Evolutionary conservation across 2,888 invertebrate species (phyloP).

Genomic region (Cotesia congregata): DNA sequence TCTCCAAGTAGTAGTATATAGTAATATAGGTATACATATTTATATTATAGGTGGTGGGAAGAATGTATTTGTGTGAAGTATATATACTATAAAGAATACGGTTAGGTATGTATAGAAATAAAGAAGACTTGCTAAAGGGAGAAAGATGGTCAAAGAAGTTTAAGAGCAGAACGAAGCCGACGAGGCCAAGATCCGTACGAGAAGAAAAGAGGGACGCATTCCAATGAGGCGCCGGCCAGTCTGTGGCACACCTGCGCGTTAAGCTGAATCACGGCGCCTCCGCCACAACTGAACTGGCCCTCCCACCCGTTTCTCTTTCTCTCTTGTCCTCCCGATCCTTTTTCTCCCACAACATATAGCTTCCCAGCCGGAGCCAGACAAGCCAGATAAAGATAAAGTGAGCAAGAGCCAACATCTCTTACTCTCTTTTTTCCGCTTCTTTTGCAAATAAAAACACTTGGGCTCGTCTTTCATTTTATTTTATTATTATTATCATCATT

Average conservation of each 20-base stretch:
- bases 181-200: conserved; percentile 34
- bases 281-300: conserved; percentile 62
- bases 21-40: background rate
- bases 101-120: background rate
- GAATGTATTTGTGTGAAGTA: background rate
- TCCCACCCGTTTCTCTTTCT: conserved; percentile 43
- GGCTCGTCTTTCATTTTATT: conserved; percentile 16
- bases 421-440: conserved; percentile 18
- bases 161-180: conserved; percentile 52
- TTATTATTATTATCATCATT: background rate
- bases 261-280: conserved; percentile 67
- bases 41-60: background rate
- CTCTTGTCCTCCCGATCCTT: conserved; percentile 42
- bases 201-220: conserved; percentile 57
- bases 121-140: background rate
- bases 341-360: conserved; percentile 38
- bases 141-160: conserved; percentile 52
- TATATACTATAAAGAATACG: conserved; percentile 15
- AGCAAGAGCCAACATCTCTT: background rate
- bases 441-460: background rate
- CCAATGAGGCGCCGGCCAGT: conserved; percentile 69
- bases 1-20: background rate
- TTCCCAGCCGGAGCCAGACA: conserved; percentile 30
- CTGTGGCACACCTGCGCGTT: conserved; percentile 69
- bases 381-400: conserved; percentile 5